Percentiles rank a stretch among this genome's conserved stretches.
These are phyloP conservation scores for Poeciliopsis retropinna DNA, from an alignment of 2,113 vertebrate genomes.

Conservation along the genomic window DNA sequence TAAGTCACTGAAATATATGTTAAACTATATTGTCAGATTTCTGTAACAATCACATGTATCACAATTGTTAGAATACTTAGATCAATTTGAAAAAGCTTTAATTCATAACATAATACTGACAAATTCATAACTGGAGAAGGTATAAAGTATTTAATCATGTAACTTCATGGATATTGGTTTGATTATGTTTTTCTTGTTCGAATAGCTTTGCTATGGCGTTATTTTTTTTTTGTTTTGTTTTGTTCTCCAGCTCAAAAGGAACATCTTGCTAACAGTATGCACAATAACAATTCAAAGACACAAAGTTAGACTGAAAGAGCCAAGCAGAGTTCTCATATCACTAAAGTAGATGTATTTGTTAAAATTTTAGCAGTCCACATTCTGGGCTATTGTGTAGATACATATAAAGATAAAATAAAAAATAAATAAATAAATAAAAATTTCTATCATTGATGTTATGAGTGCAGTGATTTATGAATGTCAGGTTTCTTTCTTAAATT, in stretches of 20 bases:
- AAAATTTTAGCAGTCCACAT: constrained; percentile 5
- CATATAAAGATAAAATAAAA: constrained; percentile 62
- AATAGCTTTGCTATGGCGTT: not conserved
- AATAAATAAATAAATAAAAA: constrained; percentile 40
- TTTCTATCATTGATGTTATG: constrained; percentile 34
- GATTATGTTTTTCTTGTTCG: not conserved
- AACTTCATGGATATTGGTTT: too few relatives aligned
- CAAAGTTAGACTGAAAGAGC: constrained; percentile 5
- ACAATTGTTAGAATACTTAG: too few relatives aligned
- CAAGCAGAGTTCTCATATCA: constrained; percentile 5
- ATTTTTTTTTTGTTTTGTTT: not conserved
- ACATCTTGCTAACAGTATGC: constrained; percentile 3
- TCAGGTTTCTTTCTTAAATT: constrained; percentile 27
- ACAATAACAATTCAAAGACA: constrained; percentile 14
- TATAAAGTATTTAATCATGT: too few relatives aligned
- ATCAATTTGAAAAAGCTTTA: not conserved
- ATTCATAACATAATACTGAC: not conserved
- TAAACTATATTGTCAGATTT: not conserved
- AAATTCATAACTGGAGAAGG: not conserved
- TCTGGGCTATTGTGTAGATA: constrained; percentile 30
- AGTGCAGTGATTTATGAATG: constrained; percentile 64
- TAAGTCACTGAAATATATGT: not conserved
- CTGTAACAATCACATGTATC: not conserved
- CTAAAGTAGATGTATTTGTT: constrained; percentile 50
- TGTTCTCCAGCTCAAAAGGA: not conserved